A percentile compares a stretch with the other conserved stretches of the same genome.
phyloP scores from a whole-genome alignment of 1,140 invertebrate genomes.

The Lordiphosa collinella region DNA sequence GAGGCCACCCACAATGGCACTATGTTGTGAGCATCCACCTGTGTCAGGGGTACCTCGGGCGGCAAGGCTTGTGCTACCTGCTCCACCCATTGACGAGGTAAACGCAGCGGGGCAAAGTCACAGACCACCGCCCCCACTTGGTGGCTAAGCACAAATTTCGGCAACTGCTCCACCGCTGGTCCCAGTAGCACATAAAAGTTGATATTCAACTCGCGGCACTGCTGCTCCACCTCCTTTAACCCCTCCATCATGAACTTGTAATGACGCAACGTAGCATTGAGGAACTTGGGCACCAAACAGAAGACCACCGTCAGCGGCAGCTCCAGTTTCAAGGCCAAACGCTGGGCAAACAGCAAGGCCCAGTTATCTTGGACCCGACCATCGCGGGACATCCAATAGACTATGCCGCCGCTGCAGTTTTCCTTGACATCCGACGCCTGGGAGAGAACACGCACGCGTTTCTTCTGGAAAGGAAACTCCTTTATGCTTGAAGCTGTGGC shows the following conservation, averaged over 20 bases:
- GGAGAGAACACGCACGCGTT: constrained; percentile 86
- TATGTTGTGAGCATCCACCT: constrained; percentile 94
- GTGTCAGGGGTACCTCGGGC: constrained; percentile 87
- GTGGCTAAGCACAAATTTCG: constrained; percentile 85
- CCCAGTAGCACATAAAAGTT: constrained; percentile 90
- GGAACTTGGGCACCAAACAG: constrained; percentile 89
- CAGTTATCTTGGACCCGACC: constrained; percentile 94
- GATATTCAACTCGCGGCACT: constrained; percentile 88
- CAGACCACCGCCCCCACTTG: constrained; percentile 90
- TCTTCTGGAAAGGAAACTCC: constrained; percentile 90
- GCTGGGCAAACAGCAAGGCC: constrained; percentile 93
- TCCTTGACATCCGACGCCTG: constrained; percentile 84
- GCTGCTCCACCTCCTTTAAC: constrained; percentile 86
- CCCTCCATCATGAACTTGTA: constrained; percentile 81
- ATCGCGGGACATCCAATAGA: constrained; percentile 96
- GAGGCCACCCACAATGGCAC: constrained; percentile 93
- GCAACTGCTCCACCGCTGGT: constrained; percentile 85
- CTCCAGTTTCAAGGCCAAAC: constrained; percentile 89
- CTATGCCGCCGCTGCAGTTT: constrained; percentile 80
- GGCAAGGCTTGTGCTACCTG: constrained; percentile 86
- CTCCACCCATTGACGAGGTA: constrained; percentile 86
- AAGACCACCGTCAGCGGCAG: constrained; percentile 92
- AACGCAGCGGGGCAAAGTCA: constrained; percentile 90
- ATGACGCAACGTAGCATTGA: constrained; percentile 91
- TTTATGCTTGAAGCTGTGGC: constrained; percentile 82